phyloP scores from a whole-genome alignment of 2,888 invertebrate species.

The Zhuqinia jingwanae region DNA sequence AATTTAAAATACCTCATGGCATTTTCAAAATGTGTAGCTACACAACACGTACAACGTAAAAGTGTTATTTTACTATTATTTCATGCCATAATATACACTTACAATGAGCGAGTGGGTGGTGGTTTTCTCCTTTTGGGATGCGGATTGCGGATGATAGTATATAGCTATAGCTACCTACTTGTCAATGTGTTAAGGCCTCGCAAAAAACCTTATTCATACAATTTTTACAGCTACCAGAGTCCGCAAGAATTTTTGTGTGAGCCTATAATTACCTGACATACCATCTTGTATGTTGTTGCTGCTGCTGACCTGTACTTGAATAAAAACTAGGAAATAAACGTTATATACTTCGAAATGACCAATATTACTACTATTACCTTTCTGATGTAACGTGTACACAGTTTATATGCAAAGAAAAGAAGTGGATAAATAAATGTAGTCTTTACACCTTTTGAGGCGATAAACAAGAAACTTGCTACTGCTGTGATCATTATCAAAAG shows the following conservation, averaged over 20 bases:
- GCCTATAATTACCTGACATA: constrained; percentile 49
- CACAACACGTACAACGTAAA: constrained; percentile 2
- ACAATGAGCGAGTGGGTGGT: constrained; percentile 9
- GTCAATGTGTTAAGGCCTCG: not conserved
- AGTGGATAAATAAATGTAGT: constrained; percentile 14
- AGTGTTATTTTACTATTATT: not conserved
- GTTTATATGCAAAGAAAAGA: constrained; percentile 2
- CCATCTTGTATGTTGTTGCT: constrained; percentile 20
- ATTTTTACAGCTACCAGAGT: constrained; percentile 51
- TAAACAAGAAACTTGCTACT: constrained; percentile 3
- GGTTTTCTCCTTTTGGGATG: too few relatives aligned
- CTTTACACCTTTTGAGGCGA: constrained; percentile 7
- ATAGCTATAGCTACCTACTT: too few relatives aligned
- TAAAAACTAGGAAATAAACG: constrained; percentile 59
- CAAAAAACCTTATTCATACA: constrained; percentile 16
- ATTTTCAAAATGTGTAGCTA: not conserved
- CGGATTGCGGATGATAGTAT: too few relatives aligned
- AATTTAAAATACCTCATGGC: constrained; percentile 14
- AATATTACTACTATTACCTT: constrained; percentile 44
- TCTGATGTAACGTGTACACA: not conserved
- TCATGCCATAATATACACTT: not conserved
- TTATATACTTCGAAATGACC: constrained; percentile 1
- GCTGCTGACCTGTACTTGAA: constrained; percentile 55
- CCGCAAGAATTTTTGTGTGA: constrained; percentile 55
- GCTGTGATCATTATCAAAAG: constrained; percentile 23